Conservation (phyloP, 1,140 invertebrate genomes). For the Himalopsyche phryganea region DNA sequence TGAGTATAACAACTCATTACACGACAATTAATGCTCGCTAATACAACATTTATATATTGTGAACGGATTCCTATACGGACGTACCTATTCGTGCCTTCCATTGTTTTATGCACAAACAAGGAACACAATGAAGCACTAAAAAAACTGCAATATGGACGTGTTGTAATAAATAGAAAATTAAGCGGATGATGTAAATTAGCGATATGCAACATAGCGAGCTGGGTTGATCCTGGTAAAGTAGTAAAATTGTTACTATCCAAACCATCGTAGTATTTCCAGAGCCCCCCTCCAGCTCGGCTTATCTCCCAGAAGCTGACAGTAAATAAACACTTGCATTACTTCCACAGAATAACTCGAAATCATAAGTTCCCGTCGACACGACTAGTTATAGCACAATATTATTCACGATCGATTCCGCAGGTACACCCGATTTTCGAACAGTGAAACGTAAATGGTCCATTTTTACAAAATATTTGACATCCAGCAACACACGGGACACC, state of each 20-base stretch:
- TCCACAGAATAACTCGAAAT: constrained; percentile 7
- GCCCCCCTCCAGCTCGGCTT: constrained; percentile 48
- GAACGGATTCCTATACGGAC: constrained; percentile 18
- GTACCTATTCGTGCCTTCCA: constrained; percentile 50
- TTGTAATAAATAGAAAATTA: constrained; percentile 25
- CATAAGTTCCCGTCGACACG: constrained; percentile 7
- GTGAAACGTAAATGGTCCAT: constrained; percentile 16
- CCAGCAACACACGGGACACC: constrained; percentile 48
- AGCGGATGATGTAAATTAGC: constrained; percentile 20
- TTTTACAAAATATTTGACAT: constrained; percentile 49
- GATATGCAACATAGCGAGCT: constrained; percentile 21
- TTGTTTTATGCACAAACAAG: constrained; percentile 46
- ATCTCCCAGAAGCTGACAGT: constrained; percentile 40
- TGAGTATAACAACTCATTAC: constrained; percentile 23
- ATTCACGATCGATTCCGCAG: constrained; percentile 8
- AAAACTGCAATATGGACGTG: constrained; percentile 55
- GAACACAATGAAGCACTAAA: constrained; percentile 50
- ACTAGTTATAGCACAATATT: background rate
- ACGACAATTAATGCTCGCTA: constrained; percentile 25
- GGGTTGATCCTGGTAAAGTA: constrained; percentile 35
- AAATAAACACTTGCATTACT: constrained; percentile 28
- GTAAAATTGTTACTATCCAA: constrained; percentile 54
- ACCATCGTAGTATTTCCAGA: constrained; percentile 52
- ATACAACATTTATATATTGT: constrained; percentile 12
- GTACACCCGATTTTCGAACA: constrained; percentile 1